A percentile compares a stretch with the other conserved stretches of the same genome.
These are phyloP conservation scores for Battus philenor DNA, from an alignment of 1,140 invertebrate genomes.

Conservation along the genomic window DNA sequence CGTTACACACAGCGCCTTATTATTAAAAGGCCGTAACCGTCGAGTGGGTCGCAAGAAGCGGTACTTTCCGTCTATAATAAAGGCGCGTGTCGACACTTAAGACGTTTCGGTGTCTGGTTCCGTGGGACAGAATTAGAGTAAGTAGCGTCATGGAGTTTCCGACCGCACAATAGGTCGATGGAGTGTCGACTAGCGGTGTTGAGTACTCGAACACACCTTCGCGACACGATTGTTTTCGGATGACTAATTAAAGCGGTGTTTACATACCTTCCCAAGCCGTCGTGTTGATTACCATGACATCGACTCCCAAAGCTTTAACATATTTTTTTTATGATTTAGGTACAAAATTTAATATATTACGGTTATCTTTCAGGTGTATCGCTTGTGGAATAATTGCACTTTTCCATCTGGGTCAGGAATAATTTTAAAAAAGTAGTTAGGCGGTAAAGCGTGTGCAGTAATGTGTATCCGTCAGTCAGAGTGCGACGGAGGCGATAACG, in stretches of 20 bases:
- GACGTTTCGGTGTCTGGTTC: slow-evolving; percentile 39
- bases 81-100: slow-evolving; percentile 34
- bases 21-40: slow-evolving; percentile 42
- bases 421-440: slow-evolving; percentile 38
- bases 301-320: too few relatives aligned
- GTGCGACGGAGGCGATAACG: slow-evolving; percentile 54
- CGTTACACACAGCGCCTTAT: slow-evolving; percentile 9
- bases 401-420: slow-evolving; percentile 28
- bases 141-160: slow-evolving; percentile 72
- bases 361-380: neutral
- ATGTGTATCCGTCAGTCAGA: slow-evolving; percentile 52
- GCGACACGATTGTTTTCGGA: slow-evolving; percentile 61
- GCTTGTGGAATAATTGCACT: slow-evolving; percentile 4
- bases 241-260: slow-evolving; percentile 56
- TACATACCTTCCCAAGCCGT: neutral
- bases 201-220: slow-evolving; percentile 66
- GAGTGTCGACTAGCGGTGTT: slow-evolving; percentile 68
- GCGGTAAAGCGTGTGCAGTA: slow-evolving; percentile 43
- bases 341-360: too few relatives aligned
- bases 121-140: slow-evolving; percentile 70
- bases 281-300: too few relatives aligned
- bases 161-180: slow-evolving; percentile 69
- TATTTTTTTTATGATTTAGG: too few relatives aligned
- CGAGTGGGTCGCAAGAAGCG: slow-evolving; percentile 20
- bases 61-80: slow-evolving; percentile 29